Conservation (phyloP, 2,797 vertebrate genomes). For the Melanotaenia nigrans region DNA sequence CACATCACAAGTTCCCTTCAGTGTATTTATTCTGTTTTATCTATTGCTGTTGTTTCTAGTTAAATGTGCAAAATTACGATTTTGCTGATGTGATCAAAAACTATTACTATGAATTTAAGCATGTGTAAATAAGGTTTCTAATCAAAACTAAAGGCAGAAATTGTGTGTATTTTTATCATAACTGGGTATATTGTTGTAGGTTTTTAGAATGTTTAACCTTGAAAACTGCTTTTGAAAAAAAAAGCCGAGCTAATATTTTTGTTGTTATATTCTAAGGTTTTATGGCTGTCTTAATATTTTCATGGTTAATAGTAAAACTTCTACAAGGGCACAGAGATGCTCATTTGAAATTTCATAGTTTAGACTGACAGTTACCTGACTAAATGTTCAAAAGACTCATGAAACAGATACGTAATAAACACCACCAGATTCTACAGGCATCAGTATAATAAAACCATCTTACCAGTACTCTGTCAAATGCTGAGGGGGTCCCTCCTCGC, state of each 20-base stretch:
- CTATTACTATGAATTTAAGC: not conserved
- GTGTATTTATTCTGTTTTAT: no score
- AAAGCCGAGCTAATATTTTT: not conserved
- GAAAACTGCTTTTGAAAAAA: not conserved
- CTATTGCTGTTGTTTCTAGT: no score
- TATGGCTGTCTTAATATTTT: not conserved
- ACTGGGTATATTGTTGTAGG: not conserved
- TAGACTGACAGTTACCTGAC: not conserved
- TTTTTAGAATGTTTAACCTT: not conserved
- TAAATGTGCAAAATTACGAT: no score
- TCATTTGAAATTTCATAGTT: not conserved
- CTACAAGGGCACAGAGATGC: not conserved
- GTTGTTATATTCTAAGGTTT: not conserved
- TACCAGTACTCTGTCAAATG: slow-evolving; percentile 89
- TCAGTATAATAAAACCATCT: slow-evolving; percentile 30
- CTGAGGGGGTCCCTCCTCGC: slow-evolving; percentile 93
- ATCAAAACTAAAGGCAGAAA: not conserved
- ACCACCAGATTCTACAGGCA: not conserved
- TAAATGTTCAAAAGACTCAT: not conserved
- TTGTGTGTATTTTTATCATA: not conserved
- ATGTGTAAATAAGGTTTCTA: not conserved
- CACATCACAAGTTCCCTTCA: no score
- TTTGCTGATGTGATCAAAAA: not conserved
- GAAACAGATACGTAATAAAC: not conserved
- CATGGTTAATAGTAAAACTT: not conserved